Conservation (phyloP, 2,797 vertebrate genomes). For the Uromys caudimaculatus region DNA sequence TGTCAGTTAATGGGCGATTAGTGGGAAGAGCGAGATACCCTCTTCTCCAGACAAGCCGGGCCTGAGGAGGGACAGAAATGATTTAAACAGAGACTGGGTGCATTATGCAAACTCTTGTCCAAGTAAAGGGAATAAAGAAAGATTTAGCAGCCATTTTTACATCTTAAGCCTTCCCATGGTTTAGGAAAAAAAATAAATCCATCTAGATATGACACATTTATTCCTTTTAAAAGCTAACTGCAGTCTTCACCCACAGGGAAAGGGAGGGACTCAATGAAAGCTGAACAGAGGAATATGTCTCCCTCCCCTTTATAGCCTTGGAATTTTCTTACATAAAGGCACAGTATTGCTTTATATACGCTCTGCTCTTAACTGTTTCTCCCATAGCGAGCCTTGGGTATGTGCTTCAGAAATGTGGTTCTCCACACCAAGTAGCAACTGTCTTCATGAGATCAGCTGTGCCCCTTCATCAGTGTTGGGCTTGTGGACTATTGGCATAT, state of each 20-base stretch:
- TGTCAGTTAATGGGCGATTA: constrained; percentile 37
- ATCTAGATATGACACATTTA: not conserved
- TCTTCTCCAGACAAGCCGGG: constrained; percentile 15
- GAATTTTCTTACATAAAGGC: not conserved
- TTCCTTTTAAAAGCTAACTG: not conserved
- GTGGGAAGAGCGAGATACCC: not conserved
- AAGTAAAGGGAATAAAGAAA: constrained; percentile 26
- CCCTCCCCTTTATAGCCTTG: not conserved
- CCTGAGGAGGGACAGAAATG: not conserved
- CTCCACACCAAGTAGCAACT: not conserved
- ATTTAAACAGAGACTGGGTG: not conserved
- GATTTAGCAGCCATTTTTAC: not conserved
- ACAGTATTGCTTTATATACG: not conserved
- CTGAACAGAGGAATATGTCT: not conserved
- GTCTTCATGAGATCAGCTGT: not conserved
- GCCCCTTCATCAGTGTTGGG: not conserved
- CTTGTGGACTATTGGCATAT: not conserved
- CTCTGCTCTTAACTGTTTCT: not conserved
- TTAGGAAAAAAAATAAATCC: not conserved
- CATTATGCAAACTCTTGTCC: constrained; percentile 30
- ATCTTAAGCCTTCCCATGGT: not conserved
- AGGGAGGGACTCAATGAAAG: not conserved
- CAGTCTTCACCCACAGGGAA: rapidly evolving
- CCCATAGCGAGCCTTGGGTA: not conserved
- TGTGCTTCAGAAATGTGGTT: not conserved